phyloP scores from a whole-genome alignment of 1,140 invertebrate species.

The Meteorus sp. region DNA sequence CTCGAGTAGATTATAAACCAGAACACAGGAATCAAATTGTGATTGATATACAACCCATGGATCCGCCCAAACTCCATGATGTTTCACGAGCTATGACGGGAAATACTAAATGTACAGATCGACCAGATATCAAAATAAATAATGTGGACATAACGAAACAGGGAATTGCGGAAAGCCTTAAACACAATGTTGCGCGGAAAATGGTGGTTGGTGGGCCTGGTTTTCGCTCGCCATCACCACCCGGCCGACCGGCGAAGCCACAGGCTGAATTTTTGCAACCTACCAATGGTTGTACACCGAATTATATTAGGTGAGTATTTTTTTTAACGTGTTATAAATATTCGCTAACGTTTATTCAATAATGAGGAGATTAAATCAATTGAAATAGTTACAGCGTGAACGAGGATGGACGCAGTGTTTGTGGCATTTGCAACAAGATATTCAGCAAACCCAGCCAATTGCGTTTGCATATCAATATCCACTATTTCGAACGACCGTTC shows the following conservation, averaged over 20 bases:
- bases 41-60: slow-evolving; percentile 6
- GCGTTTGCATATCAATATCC: slow-evolving; percentile 91
- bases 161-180: slow-evolving; percentile 37
- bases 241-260: slow-evolving; percentile 41
- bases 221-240: slow-evolving; percentile 40
- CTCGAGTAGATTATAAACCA: slow-evolving; percentile 32
- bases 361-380: slow-evolving; percentile 32
- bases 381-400: slow-evolving; percentile 54
- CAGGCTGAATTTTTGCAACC: slow-evolving; percentile 60
- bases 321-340: too few relatives aligned
- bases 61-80: slow-evolving; percentile 25
- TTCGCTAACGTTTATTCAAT: background rate
- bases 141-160: slow-evolving; percentile 33
- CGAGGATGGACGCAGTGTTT: slow-evolving; percentile 81
- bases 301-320: slow-evolving; percentile 59
- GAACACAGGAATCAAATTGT: slow-evolving; percentile 33
- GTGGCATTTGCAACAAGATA: slow-evolving; percentile 86
- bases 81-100: slow-evolving; percentile 28
- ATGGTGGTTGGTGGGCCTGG: slow-evolving; percentile 52
- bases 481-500: slow-evolving; percentile 92
- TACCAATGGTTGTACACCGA: slow-evolving; percentile 47
- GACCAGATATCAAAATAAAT: background rate
- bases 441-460: slow-evolving; percentile 90
- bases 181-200: slow-evolving; percentile 46
- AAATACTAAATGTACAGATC: slow-evolving; percentile 4